Conservation (phyloP, 2,888 invertebrate genomes). For the Amiota mariae region DNA sequence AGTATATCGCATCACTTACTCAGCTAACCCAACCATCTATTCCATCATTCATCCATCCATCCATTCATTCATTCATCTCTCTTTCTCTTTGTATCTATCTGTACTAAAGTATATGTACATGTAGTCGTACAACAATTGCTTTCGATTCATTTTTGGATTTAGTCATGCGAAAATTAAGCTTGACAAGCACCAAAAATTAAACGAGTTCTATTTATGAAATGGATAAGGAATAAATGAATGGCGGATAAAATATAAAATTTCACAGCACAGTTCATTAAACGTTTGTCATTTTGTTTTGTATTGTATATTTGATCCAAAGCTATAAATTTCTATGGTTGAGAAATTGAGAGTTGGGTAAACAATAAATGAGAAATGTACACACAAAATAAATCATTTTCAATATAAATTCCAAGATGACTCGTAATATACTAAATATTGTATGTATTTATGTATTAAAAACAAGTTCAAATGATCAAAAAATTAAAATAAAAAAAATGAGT, state of each 20-base stretch:
- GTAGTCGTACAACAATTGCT: background rate
- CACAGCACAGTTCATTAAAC: constrained; percentile 63
- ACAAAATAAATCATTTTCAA: no score
- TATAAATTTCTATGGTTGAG: no score
- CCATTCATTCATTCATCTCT: constrained; percentile 6
- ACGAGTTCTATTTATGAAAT: constrained; percentile 46
- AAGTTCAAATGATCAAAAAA: no score
- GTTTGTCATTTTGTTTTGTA: constrained; percentile 24
- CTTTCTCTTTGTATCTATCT: no score
- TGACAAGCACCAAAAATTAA: constrained; percentile 65
- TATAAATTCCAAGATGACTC: no score
- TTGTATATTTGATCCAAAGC: background rate
- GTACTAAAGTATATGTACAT: no score
- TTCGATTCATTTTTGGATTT: constrained; percentile 26
- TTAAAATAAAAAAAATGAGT: no score
- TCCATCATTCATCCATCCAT: background rate
- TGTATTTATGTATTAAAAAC: no score
- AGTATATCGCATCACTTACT: background rate
- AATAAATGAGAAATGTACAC: no score
- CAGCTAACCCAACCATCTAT: background rate
- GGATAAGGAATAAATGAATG: background rate
- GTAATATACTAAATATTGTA: no score
- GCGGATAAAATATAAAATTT: constrained; percentile 57
- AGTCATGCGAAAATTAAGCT: constrained; percentile 67
- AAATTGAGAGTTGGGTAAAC: no score